Percentiles rank a stretch among this genome's conserved stretches.
Conservation (phyloP, 2,113 vertebrate species). For the Hippotragus niger region DNA sequence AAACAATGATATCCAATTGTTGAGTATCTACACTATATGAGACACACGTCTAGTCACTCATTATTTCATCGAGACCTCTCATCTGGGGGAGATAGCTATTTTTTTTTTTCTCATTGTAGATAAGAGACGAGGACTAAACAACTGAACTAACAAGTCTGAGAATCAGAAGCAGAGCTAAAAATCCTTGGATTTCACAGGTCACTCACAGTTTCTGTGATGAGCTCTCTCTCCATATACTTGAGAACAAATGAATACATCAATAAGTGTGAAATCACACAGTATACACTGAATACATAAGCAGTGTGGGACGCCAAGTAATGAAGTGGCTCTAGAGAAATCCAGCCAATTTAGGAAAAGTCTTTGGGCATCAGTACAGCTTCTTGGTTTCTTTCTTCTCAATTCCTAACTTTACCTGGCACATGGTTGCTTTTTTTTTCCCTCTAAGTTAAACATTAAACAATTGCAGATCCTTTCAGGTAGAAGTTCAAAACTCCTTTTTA, state of each 20-base stretch:
- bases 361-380: neutral
- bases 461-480: neutral
- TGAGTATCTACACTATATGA: neutral
- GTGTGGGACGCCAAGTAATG: neutral
- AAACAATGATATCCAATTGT: neutral
- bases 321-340: neutral
- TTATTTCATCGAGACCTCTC: neutral
- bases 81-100: neutral
- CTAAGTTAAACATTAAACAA: neutral
- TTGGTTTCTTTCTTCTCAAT: neutral
- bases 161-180: neutral
- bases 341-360: neutral
- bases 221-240: neutral
- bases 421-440: neutral
- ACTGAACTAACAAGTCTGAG: neutral
- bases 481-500: conserved; percentile 26
- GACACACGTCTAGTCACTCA: rapidly evolving
- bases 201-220: neutral
- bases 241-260: neutral
- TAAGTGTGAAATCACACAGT: neutral
- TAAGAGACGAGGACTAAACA: neutral
- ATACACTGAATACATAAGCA: neutral
- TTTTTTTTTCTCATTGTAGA: neutral
- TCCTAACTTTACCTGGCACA: neutral
- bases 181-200: too few relatives aligned